A percentile compares a stretch with the other conserved stretches of the same genome.
Evolutionary conservation across 2,888 invertebrate genomes (phyloP).

Genomic region (Caenorhabditis japonica): DNA sequence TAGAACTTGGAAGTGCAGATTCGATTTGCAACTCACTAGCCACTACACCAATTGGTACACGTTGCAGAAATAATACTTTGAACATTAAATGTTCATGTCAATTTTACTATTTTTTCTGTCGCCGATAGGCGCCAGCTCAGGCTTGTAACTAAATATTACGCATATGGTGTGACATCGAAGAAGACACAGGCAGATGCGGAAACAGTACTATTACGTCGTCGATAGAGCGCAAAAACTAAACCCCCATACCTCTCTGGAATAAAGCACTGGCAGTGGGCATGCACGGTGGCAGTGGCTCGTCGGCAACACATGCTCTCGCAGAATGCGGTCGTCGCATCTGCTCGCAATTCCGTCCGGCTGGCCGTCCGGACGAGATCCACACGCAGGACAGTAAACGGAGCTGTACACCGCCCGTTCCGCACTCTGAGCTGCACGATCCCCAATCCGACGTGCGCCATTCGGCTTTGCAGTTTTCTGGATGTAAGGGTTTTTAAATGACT

Average conservation of each 20-base stretch:
- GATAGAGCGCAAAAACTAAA: no score
- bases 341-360: slow-evolving; percentile 88
- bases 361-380: slow-evolving; percentile 88
- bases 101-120: no score
- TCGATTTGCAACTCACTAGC: no score
- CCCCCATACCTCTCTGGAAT: slow-evolving; percentile 54
- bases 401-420: slow-evolving; percentile 87
- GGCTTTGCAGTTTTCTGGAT: slow-evolving; percentile 80
- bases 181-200: no score
- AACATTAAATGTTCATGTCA: no score
- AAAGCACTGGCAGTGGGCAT: slow-evolving; percentile 54
- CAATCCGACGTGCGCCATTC: slow-evolving; percentile 92
- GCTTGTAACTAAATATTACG: no score
- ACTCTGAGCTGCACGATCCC: slow-evolving; percentile 90
- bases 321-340: slow-evolving; percentile 68
- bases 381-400: slow-evolving; percentile 92
- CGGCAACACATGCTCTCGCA: slow-evolving; percentile 68
- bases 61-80: no score
- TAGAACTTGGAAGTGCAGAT: no score
- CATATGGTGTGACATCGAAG: no score
- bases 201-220: no score
- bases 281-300: slow-evolving; percentile 61
- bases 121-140: no score
- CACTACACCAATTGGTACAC: no score
- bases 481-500: not conserved